These are phyloP conservation scores for Luscinia megarhynchos DNA, from an alignment of 2,797 vertebrate genomes.

Conservation along the genomic window DNA sequence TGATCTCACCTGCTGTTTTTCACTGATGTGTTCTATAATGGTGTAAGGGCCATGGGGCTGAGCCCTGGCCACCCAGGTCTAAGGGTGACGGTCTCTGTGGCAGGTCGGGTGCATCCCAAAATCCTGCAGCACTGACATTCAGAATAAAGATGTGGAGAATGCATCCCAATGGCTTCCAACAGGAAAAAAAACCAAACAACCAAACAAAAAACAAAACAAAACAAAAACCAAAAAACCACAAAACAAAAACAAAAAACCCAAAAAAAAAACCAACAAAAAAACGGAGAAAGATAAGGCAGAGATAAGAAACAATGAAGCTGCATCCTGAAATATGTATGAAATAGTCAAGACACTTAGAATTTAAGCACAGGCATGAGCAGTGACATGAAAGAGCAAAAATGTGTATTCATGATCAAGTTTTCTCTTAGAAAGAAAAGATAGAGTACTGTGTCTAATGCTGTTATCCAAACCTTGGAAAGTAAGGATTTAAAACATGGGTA, in stretches of 20 bases:
- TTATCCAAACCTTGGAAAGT: neutral
- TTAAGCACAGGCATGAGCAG: neutral
- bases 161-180: neutral
- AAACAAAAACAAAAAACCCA: no score
- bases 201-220: no score
- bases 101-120: neutral
- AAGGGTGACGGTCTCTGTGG: neutral
- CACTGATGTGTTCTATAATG: neutral
- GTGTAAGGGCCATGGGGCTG: neutral
- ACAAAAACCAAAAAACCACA: no score
- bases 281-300: neutral
- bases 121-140: neutral
- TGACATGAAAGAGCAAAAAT: neutral
- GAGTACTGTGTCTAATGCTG: neutral
- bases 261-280: no score
- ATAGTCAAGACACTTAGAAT: neutral
- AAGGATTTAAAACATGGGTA: neutral
- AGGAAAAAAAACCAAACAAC: neutral
- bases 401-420: neutral
- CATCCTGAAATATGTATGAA: neutral
- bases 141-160: neutral
- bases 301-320: neutral
- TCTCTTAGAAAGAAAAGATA: neutral
- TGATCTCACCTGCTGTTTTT: neutral
- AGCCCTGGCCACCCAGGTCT: neutral